phyloP scores from a whole-genome alignment of 2,797 vertebrate genomes.

The Rhodeus uyekii region DNA sequence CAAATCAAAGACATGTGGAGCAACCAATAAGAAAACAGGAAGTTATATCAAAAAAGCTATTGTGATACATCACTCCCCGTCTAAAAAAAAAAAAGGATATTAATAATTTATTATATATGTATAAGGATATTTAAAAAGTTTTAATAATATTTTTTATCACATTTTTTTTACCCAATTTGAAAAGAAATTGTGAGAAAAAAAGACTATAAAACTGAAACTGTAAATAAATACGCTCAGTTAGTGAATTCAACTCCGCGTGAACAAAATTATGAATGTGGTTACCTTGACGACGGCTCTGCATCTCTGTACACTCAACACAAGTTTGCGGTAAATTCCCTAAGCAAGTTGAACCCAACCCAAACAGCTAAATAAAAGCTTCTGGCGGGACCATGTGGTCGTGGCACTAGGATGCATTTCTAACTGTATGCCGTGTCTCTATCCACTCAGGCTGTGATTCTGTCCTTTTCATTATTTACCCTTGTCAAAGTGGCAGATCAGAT shows the following conservation, averaged over 20 bases:
- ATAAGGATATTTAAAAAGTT: no score
- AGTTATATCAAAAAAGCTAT: no score
- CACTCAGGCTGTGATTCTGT: constrained; percentile 54
- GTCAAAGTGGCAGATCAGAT: constrained; percentile 70
- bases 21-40: background rate
- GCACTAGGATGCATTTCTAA: constrained; percentile 10
- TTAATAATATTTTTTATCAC: background rate
- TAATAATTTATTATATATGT: no score
- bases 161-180: background rate
- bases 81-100: no score
- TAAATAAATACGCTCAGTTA: background rate
- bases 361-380: constrained; percentile 25
- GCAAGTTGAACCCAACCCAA: constrained; percentile 8
- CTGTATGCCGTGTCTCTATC: constrained; percentile 22
- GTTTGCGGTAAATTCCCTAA: background rate
- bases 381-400: background rate
- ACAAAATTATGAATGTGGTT: background rate
- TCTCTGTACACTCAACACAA: background rate
- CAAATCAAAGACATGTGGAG: background rate
- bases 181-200: background rate
- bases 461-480: constrained; percentile 78
- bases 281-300: background rate
- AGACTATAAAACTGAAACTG: background rate
- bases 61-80: no score
- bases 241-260: background rate